phyloP scores from a whole-genome alignment of 1,140 invertebrate genomes.

The Arion vulgaris region DNA sequence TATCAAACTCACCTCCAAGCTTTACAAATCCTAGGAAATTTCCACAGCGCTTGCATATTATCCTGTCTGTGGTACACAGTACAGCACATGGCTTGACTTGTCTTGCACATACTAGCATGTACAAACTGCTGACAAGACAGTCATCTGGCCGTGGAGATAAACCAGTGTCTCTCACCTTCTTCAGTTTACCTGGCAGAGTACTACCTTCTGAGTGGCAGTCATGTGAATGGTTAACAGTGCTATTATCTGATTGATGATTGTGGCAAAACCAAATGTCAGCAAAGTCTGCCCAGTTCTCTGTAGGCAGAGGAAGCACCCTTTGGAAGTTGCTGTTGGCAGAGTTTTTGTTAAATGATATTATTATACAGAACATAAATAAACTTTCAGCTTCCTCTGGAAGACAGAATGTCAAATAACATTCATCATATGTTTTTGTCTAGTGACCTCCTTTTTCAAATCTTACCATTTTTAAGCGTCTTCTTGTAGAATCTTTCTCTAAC shows the following conservation, averaged over 20 bases:
- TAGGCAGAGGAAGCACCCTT: slow-evolving; percentile 54
- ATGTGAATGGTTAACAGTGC: neutral
- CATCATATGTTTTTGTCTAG: no score
- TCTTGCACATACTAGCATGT: slow-evolving; percentile 44
- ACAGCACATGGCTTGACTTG: slow-evolving; percentile 43
- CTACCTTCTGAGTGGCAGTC: neutral
- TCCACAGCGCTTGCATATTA: slow-evolving; percentile 51
- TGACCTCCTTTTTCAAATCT: no score
- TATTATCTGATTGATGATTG: slow-evolving; percentile 42
- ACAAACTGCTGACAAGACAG: slow-evolving; percentile 56
- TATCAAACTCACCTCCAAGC: slow-evolving; percentile 18
- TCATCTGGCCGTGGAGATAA: slow-evolving; percentile 47
- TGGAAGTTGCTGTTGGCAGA: slow-evolving; percentile 48
- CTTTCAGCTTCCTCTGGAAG: no score
- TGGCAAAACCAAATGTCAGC: slow-evolving; percentile 62
- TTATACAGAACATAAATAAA: neutral
- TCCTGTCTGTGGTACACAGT: slow-evolving; percentile 32
- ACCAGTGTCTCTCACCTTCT: slow-evolving; percentile 21
- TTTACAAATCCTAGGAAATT: slow-evolving; percentile 52
- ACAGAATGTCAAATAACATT: neutral
- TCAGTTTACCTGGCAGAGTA: neutral
- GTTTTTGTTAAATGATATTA: neutral
- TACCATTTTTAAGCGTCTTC: no score
- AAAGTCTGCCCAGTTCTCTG: slow-evolving; percentile 60
- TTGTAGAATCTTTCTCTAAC: no score